Evolutionary conservation across 2,113 vertebrate species (phyloP).

Genomic region (Castor canadensis): DNA sequence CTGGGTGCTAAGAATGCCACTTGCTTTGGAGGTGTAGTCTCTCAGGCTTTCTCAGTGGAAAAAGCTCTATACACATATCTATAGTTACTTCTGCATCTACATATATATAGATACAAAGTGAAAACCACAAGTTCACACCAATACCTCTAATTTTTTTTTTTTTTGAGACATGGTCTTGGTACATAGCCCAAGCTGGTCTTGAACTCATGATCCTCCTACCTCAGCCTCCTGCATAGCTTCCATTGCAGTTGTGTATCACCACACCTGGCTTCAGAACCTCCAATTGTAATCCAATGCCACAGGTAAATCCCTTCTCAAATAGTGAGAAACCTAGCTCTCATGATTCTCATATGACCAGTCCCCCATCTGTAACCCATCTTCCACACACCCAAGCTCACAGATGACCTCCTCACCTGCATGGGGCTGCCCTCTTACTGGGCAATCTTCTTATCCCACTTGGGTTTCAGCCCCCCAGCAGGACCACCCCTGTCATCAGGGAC

Average conservation of each 20-base stretch:
- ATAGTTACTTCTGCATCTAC: neutral
- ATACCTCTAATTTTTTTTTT: neutral
- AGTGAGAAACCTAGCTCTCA: neutral
- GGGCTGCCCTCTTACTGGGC: neutral
- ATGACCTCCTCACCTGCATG: no score
- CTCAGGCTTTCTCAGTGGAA: neutral
- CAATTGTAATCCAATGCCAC: neutral
- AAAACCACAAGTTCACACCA: neutral
- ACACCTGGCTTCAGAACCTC: neutral
- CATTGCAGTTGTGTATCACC: no score
- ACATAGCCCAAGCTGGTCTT: no score
- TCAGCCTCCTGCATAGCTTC: no score
- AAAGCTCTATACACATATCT: neutral
- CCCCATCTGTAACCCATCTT: neutral
- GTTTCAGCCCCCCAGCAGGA: neutral
- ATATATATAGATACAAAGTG: neutral
- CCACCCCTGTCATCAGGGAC: no score
- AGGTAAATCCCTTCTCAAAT: neutral
- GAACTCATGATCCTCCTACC: no score
- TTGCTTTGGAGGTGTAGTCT: neutral
- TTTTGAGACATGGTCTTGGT: no score
- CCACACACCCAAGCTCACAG: no score
- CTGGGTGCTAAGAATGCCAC: neutral
- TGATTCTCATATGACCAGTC: neutral
- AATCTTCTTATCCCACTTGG: neutral